Evolutionary conservation across 2,888 invertebrate species (phyloP).

Genomic region (Ceratothoa steindachneri): DNA sequence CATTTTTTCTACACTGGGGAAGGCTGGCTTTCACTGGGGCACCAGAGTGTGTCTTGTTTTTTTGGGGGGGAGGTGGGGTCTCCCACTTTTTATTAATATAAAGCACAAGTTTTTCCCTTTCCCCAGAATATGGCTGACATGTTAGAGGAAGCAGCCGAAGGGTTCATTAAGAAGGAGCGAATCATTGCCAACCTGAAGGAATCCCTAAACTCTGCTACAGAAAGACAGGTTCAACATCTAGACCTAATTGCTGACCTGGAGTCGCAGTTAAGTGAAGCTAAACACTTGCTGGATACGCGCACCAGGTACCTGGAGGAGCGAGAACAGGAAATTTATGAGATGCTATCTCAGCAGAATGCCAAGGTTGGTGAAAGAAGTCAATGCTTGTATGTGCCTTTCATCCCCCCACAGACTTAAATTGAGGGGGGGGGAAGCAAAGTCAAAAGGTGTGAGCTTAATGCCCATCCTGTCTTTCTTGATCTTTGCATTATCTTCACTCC

Average conservation of each 20-base stretch:
- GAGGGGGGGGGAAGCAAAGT: no score
- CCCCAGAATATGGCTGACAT: conserved; percentile 32
- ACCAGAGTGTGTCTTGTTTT: no score
- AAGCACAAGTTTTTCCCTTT: no score
- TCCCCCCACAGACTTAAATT: no score
- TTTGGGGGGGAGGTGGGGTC: no score
- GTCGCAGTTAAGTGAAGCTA: background rate
- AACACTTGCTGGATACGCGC: background rate
- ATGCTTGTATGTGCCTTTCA: background rate
- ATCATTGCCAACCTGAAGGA: conserved; percentile 7
- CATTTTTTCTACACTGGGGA: background rate
- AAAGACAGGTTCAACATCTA: background rate
- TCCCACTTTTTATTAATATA: no score
- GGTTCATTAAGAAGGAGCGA: conserved; percentile 23
- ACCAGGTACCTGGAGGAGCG: background rate
- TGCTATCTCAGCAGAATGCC: background rate
- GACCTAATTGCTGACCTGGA: background rate
- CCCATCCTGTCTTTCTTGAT: no score
- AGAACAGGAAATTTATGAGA: background rate
- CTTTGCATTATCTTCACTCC: no score
- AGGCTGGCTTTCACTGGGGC: background rate
- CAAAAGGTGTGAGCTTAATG: no score
- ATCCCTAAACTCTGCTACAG: background rate
- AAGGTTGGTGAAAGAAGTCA: no score
- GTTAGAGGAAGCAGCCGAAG: conserved; percentile 38